phyloP scores from a whole-genome alignment of 1,140 invertebrate species.

The Aricia agestis region DNA sequence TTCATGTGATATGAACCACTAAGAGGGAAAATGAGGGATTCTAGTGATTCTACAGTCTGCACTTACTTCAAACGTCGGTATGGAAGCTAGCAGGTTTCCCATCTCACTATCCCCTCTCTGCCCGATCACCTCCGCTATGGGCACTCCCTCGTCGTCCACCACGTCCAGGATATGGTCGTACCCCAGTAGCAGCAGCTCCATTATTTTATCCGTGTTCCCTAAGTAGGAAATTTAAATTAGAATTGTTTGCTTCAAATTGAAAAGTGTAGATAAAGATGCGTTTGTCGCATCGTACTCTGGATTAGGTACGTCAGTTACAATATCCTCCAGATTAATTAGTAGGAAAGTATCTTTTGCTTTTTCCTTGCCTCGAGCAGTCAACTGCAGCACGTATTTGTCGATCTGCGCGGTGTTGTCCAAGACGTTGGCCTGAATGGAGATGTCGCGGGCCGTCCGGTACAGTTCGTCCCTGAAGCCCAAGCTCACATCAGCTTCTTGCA shows the following conservation, averaged over 20 bases:
- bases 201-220: conserved; percentile 87
- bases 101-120: conserved; percentile 81
- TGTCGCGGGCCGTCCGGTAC: conserved; percentile 90
- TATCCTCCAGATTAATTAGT: too few relatives aligned
- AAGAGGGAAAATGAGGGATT: too few relatives aligned
- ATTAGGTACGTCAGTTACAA: too few relatives aligned
- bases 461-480: conserved; percentile 87
- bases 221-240: conserved; percentile 29
- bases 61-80: conserved; percentile 83
- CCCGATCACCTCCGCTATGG: conserved; percentile 82
- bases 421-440: conserved; percentile 86
- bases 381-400: conserved; percentile 85
- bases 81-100: conserved; percentile 80
- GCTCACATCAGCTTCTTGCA: conserved; percentile 87
- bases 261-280: too few relatives aligned
- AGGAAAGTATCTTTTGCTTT: too few relatives aligned
- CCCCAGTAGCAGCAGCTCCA: conserved; percentile 87
- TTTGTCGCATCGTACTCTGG: too few relatives aligned
- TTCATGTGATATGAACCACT: too few relatives aligned
- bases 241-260: too few relatives aligned
- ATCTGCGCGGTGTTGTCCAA: conserved; percentile 88
- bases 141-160: conserved; percentile 80
- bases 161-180: conserved; percentile 92
- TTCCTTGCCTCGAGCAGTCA: conserved; percentile 83
- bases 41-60: too few relatives aligned